These are phyloP conservation scores for Tretioscincus oriximinensis DNA, from an alignment of 2,113 vertebrate genomes.

Conservation along the genomic window DNA sequence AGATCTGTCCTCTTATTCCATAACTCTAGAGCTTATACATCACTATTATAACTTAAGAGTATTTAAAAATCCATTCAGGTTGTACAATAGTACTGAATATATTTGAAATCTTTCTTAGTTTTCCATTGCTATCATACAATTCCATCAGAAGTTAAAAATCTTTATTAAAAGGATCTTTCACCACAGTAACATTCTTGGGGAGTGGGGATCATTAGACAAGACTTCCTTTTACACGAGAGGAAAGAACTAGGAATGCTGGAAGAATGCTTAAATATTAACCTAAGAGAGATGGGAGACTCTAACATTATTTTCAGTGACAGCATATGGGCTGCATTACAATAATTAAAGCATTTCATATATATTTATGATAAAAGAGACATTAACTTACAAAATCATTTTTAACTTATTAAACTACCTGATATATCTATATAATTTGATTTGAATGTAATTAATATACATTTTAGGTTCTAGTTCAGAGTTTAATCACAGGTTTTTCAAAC, in stretches of 20 bases:
- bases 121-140: slow-evolving; percentile 47
- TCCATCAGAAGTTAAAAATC: neutral
- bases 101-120: no score
- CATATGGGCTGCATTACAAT: slow-evolving; percentile 48
- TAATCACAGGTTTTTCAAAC: slow-evolving; percentile 33
- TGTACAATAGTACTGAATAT: no score
- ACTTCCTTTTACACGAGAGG: no score
- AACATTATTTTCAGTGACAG: slow-evolving; percentile 52
- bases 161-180: slow-evolving; percentile 34
- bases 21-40: no score
- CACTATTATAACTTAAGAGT: no score
- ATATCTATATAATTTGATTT: slow-evolving; percentile 59
- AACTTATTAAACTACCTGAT: slow-evolving; percentile 63
- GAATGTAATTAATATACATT: slow-evolving; percentile 47
- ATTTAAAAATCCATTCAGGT: no score
- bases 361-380: slow-evolving; percentile 62
- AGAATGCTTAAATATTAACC: slow-evolving; percentile 45
- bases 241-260: slow-evolving; percentile 25
- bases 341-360: slow-evolving; percentile 59
- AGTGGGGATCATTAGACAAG: no score
- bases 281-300: slow-evolving; percentile 56
- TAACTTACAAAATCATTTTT: slow-evolving; percentile 65
- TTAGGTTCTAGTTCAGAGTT: slow-evolving; percentile 46
- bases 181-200: neutral
- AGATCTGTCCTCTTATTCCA: no score